phyloP scores from a whole-genome alignment of 2,888 invertebrate genomes.

The Sesamia inferens region DNA sequence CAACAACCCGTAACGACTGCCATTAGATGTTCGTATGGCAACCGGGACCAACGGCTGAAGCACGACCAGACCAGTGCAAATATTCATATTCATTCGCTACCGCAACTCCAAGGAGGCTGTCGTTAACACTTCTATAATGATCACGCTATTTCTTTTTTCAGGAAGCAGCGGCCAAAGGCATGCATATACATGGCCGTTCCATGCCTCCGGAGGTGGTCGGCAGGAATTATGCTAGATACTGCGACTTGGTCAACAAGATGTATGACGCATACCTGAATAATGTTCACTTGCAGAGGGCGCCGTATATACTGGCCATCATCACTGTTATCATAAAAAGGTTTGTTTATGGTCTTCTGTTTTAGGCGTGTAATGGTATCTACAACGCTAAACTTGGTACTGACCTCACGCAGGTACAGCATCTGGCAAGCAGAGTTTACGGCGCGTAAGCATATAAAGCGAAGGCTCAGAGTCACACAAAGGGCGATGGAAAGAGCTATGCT shows the following conservation, averaged over 20 bases:
- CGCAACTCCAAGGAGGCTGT: too few relatives aligned
- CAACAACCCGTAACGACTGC: too few relatives aligned
- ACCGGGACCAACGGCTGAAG: too few relatives aligned
- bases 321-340: slow-evolving; percentile 71
- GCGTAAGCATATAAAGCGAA: too few relatives aligned
- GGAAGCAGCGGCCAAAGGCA: slow-evolving; percentile 59
- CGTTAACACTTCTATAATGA: neutral
- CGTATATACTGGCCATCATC: slow-evolving; percentile 71
- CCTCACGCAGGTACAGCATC: too few relatives aligned
- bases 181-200: slow-evolving; percentile 61
- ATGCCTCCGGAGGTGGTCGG: slow-evolving; percentile 71
- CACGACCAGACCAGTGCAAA: too few relatives aligned
- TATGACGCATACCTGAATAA: slow-evolving; percentile 73
- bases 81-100: too few relatives aligned
- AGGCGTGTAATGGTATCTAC: neutral
- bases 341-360: neutral
- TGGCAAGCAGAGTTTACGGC: too few relatives aligned
- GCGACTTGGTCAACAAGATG: slow-evolving; percentile 70
- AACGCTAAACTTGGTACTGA: too few relatives aligned
- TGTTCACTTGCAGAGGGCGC: slow-evolving; percentile 71
- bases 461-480: too few relatives aligned
- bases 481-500: too few relatives aligned
- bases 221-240: slow-evolving; percentile 69
- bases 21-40: too few relatives aligned
- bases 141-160: slow-evolving; percentile 25